These are phyloP conservation scores for Psittacula derbiana DNA, from an alignment of 2,797 vertebrate genomes.

Conservation along the genomic window DNA sequence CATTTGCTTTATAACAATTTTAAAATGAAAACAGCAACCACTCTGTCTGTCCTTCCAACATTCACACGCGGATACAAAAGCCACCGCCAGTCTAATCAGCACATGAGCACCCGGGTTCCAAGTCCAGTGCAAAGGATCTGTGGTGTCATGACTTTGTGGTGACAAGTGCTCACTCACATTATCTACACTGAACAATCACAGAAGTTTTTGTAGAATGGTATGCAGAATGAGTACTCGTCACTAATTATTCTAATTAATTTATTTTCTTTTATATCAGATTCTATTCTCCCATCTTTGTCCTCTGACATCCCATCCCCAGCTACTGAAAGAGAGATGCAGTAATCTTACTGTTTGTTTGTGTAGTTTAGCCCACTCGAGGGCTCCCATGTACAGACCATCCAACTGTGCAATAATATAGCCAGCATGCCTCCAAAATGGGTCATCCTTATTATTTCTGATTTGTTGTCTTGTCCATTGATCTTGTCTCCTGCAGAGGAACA, in stretches of 20 bases:
- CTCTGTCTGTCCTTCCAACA: neutral
- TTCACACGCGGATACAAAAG: neutral
- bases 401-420: slow-evolving; percentile 86
- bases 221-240: neutral
- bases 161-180: neutral
- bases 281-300: neutral
- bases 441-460: slow-evolving; percentile 79
- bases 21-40: neutral
- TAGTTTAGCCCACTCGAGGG: slow-evolving; percentile 79
- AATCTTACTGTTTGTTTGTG: slow-evolving; percentile 79
- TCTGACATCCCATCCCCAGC: neutral
- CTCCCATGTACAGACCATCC: slow-evolving; percentile 88
- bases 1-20: neutral
- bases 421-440: slow-evolving; percentile 87
- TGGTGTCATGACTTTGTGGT: neutral
- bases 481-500: slow-evolving; percentile 81
- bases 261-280: neutral
- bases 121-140: neutral
- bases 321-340: slow-evolving; percentile 26
- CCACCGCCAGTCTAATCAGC: neutral
- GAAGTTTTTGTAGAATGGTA: neutral
- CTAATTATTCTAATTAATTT: neutral
- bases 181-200: neutral
- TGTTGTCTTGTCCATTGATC: slow-evolving; percentile 84
- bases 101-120: neutral